These are phyloP conservation scores for Artibeus jamaicensis DNA, from an alignment of 2,797 vertebrate genomes.

Conservation along the genomic window DNA sequence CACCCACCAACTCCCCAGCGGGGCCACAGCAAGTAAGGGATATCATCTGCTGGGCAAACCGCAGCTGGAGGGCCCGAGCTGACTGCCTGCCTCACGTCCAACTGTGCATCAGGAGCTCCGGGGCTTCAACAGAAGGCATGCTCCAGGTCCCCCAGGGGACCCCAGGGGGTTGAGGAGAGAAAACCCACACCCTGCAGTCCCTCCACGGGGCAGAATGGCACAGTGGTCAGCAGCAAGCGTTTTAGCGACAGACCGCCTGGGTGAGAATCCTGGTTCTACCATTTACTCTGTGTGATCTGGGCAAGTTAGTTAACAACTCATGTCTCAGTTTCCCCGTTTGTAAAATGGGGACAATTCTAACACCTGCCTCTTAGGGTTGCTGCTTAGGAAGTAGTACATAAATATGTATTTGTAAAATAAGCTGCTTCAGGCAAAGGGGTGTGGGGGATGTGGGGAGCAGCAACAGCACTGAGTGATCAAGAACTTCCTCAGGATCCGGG, in stretches of 20 bases:
- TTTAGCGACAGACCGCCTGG: not conserved
- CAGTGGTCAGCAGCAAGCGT: accelerated
- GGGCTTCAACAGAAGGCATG: not conserved
- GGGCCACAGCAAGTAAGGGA: not conserved
- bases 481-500: not conserved
- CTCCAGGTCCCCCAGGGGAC: not conserved
- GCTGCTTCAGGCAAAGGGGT: not conserved
- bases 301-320: not conserved
- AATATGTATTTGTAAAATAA: not conserved
- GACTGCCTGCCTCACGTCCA: accelerated
- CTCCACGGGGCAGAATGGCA: not conserved
- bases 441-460: not conserved
- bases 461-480: not conserved
- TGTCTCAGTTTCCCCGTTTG: not conserved
- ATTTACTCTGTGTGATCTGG: not conserved
- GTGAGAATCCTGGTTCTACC: not conserved
- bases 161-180: not conserved
- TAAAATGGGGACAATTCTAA: not conserved
- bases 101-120: not conserved
- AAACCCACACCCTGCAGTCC: not conserved
- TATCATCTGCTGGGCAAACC: not conserved
- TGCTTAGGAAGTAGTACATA: not conserved
- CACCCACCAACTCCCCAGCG: not conserved
- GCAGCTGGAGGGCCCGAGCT: accelerated
- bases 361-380: not conserved